These are phyloP conservation scores for Rotaria socialis DNA, from an alignment of 2,888 invertebrate species.

Conservation along the genomic window DNA sequence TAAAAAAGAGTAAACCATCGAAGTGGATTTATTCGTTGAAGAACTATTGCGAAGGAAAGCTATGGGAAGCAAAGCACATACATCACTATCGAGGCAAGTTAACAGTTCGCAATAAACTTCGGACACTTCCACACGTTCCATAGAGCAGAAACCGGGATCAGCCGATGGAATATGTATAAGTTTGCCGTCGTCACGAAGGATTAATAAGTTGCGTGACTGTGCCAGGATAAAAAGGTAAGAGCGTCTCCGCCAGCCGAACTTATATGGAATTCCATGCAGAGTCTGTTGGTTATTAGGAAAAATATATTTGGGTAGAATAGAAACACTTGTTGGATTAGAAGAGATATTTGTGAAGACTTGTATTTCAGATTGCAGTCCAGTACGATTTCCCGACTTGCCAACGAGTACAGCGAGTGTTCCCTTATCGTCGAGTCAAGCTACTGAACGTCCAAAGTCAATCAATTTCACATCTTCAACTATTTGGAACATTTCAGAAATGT, in stretches of 20 bases:
- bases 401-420: background rate
- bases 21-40: no score
- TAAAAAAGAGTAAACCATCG: background rate
- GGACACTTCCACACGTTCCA: background rate
- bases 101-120: no score
- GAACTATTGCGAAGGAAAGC: no score
- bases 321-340: no score
- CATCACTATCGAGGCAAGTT: no score
- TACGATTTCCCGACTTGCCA: background rate
- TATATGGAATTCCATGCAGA: background rate
- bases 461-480: background rate
- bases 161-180: background rate
- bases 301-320: no score
- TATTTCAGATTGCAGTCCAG: background rate
- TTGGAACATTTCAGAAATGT: background rate
- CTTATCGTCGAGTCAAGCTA: background rate
- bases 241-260: background rate
- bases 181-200: background rate
- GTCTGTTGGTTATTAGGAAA: slow-evolving; percentile 12
- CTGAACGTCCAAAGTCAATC: background rate
- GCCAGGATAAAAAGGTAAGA: background rate
- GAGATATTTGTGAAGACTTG: background rate
- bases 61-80: no score
- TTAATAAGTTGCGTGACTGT: background rate
- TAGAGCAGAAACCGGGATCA: background rate